Conservation (phyloP, 1,140 invertebrate genomes). For the Eupristina koningsbergeri region DNA sequence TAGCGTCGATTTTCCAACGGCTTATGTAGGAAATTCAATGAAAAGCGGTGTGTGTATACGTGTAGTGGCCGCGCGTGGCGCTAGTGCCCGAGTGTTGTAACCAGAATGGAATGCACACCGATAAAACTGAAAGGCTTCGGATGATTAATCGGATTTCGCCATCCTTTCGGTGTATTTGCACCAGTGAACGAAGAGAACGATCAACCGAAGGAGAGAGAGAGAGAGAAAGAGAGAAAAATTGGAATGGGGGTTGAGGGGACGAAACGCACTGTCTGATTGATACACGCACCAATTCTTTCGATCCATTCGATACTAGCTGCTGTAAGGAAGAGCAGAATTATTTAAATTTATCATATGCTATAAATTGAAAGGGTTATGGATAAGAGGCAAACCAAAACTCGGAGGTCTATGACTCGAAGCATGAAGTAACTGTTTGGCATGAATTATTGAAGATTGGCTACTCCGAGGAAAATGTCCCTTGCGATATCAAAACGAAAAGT, state of each 20-base stretch:
- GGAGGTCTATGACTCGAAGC: too few species aligned
- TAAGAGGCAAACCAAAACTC: too few species aligned
- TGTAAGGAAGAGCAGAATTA: background rate
- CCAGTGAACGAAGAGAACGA: conserved; percentile 16
- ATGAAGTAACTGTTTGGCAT: background rate
- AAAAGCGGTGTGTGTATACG: conserved; percentile 34
- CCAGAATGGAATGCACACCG: background rate
- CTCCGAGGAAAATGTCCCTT: too few species aligned
- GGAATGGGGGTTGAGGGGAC: background rate
- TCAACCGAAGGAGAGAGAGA: background rate
- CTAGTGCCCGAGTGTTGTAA: background rate
- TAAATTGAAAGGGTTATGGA: background rate
- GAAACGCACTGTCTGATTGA: conserved; percentile 6
- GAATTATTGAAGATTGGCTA: too few species aligned
- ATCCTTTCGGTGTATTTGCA: conserved; percentile 8
- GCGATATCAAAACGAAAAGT: too few species aligned
- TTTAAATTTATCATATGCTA: background rate
- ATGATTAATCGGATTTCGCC: conserved; percentile 43
- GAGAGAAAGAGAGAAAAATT: background rate
- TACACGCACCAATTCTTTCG: conserved; percentile 10
- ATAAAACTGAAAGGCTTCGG: conserved; percentile 36
- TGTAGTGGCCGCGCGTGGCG: too few species aligned
- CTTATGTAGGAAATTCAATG: conserved; percentile 41
- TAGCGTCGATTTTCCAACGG: conserved; percentile 36
- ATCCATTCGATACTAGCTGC: conserved; percentile 4